Evolutionary conservation across 2,113 vertebrate species (phyloP).

Genomic region (Dasypus novemcinctus): DNA sequence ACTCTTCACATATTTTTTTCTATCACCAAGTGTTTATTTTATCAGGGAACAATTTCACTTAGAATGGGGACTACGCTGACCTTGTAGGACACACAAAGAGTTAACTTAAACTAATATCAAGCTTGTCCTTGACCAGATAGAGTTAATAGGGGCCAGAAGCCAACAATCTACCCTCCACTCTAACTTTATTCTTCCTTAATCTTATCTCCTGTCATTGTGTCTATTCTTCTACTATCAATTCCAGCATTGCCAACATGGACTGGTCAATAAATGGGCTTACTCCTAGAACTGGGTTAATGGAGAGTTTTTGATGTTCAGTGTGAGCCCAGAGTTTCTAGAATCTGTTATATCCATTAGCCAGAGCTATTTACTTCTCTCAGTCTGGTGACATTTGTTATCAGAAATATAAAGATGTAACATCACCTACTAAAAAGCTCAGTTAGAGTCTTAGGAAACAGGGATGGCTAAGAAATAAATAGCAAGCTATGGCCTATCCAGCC

Average conservation of each 20-base stretch:
- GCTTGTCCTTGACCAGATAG: neutral
- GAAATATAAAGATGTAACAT: neutral
- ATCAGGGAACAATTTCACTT: neutral
- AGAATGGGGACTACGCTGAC: neutral
- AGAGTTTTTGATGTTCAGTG: neutral
- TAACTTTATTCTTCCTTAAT: neutral
- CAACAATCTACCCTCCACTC: fast-evolving
- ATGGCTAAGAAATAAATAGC: neutral
- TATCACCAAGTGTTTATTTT: neutral
- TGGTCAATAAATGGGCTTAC: neutral
- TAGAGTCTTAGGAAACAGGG: neutral
- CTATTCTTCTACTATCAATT: neutral
- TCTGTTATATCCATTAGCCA: neutral
- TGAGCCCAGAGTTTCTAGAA: neutral
- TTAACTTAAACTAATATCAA: neutral
- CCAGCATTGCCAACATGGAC: neutral
- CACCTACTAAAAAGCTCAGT: neutral
- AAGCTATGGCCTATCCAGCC: neutral
- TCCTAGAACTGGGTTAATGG: neutral
- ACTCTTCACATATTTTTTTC: conserved; percentile 10
- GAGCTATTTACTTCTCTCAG: neutral
- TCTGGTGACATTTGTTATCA: neutral
- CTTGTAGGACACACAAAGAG: neutral
- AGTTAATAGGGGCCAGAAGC: neutral
- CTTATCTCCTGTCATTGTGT: neutral